A percentile compares a stretch with the other conserved stretches of the same genome.
phyloP scores from a whole-genome alignment of 2,113 vertebrate genomes.

The Microtus richardsoni region DNA sequence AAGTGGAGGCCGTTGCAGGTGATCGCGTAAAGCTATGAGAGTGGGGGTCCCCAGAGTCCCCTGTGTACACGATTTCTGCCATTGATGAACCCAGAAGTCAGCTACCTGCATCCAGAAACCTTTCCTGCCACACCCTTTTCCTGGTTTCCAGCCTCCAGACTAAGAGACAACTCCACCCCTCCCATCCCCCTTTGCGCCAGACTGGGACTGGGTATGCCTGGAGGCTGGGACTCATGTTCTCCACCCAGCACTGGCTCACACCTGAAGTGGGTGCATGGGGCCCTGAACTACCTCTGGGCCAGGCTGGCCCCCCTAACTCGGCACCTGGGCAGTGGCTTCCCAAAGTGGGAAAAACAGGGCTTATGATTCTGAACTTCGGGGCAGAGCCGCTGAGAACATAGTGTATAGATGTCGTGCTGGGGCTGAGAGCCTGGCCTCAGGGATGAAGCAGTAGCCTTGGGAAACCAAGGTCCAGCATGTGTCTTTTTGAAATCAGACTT shows the following conservation, averaged over 20 bases:
- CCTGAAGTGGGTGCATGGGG: background rate
- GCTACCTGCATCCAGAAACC: background rate
- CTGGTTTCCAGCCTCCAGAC: background rate
- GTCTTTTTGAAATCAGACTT: constrained; percentile 77
- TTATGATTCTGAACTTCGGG: background rate
- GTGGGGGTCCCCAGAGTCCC: no score
- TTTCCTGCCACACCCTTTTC: no score
- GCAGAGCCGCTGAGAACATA: background rate
- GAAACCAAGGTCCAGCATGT: constrained; percentile 57
- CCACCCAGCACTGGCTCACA: no score
- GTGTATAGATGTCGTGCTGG: background rate
- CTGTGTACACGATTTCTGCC: background rate
- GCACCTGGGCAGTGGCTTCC: background rate
- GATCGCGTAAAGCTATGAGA: background rate
- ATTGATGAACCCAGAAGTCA: background rate
- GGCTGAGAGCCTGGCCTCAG: background rate
- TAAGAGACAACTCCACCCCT: background rate
- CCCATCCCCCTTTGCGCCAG: background rate
- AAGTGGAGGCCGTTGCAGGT: background rate
- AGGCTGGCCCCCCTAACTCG: background rate
- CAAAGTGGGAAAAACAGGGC: background rate
- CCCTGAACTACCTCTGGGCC: background rate
- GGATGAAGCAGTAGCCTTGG: background rate
- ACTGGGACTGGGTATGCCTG: no score
- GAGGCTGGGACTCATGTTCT: background rate